Evolutionary conservation across 2,888 invertebrate species (phyloP), one percentile per base, ranked within the genome.

Genomic region (Ennomos erosarius): DNA sequence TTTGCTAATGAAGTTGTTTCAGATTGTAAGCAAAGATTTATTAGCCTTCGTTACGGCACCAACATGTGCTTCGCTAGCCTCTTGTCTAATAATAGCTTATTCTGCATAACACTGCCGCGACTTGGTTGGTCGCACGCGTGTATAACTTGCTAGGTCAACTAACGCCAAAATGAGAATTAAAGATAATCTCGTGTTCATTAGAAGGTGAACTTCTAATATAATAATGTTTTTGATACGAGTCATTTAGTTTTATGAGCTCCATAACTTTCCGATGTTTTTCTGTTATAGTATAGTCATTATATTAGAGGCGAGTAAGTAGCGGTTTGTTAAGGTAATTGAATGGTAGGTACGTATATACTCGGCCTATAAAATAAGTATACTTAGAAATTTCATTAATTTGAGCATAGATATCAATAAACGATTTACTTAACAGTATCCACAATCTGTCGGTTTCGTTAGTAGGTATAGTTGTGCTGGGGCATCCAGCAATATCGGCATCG

Each of bases 1-100:
- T 81, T 78, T 73, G 74, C 84, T 88, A 88, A 90, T 90, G 84
- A 89, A 89, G 86, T 84, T 86, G 86, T 87, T 82, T 81, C 81
- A 79, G 78, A 82, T 79, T 85, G 83, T 85, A 79, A 80, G 71
- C 66, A 63, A 73, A 82, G 84, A 88, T 88, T 90, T 88, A 88
- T 88, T 80, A 76, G 76, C 72, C 71, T 75, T 73, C 78, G 80
- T 82, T 81, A 81, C 75, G 82, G 81, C 78, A 81, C 80, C 81
- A 82, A 84, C 87, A 87, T 83, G 82, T 87, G 87, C 82, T 82
- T 75, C 75, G 76, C 80, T 78, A 75, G 75, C 77, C 78, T 76
- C 75, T 78, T 77, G 75, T 82, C 88, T 88, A 89, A 82, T 88
- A 88, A 88, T 88, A 89, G 84, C 87, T 75, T 84, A 86, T 79